Evolutionary conservation across 2,888 invertebrate species (phyloP), one percentile per base, ranked within the genome.

Genomic region (Epistrophe eligans): DNA sequence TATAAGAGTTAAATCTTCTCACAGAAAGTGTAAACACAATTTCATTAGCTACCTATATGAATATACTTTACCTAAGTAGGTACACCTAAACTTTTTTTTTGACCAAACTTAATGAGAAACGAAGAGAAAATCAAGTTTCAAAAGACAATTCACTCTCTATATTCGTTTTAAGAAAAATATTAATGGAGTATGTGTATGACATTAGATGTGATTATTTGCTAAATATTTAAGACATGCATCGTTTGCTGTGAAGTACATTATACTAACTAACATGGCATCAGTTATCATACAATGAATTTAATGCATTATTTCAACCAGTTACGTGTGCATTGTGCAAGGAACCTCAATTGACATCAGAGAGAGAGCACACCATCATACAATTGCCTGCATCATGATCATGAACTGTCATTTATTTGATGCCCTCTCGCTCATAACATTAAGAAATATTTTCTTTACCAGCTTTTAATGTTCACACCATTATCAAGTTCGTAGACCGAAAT

Each of bases 221-320:
- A 43, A 76, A 66, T 60, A 64, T 67, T 40, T 71, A 77, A 38
- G 32, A 19, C 58, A 76, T 67, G 52, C 50, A 70, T 74, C 62
- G 64, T 79, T 74, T 57, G 57, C 55, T 48, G n/a, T 40, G 55
- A 57, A 8, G 35, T 32, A 32, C 4, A 32, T 32, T 62, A 60
- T 64, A 45, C 57, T 32, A 35, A 7, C 28, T 66, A 17, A 73
- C 72, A 71, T 15, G 50, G 28, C 28, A 55, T 50, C 10, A 43
- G 55, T 57, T 60, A 32, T 32, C 19, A 71, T 58, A 52, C 45
- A 43, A 45, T 17, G 11, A 66, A 50, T 77, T 81, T 77, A 77
- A 57, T 77, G 84, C 55, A 85, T 58, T 81, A 67, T 81, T 85
- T 64, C 52, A 81, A 81, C 70, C 57, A 82, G 67, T 81, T 73